These are phyloP conservation scores for Callimorpha dominula DNA, from an alignment of 2,888 invertebrate genomes.

Conservation along the genomic window DNA sequence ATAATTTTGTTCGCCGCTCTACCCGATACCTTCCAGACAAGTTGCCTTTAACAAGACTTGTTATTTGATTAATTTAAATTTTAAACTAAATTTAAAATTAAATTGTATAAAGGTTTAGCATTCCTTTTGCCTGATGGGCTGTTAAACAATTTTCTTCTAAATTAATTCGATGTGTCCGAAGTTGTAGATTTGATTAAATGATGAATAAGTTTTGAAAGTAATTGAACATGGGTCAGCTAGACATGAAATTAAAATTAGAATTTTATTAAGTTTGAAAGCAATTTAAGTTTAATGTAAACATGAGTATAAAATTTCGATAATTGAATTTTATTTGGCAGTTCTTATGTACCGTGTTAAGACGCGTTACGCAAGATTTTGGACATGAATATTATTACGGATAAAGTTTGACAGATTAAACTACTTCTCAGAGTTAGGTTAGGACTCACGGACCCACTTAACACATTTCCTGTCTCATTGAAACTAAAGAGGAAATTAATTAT, in stretches of 20 bases:
- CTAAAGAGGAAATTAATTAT: slow-evolving; percentile 10
- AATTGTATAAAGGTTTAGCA: slow-evolving; percentile 35
- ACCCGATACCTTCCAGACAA: slow-evolving; percentile 24
- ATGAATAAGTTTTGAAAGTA: slow-evolving; percentile 11
- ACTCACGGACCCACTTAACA: neutral
- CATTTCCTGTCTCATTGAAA: slow-evolving; percentile 8
- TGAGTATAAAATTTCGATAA: neutral
- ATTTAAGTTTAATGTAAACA: neutral
- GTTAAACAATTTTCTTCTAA: slow-evolving; percentile 31
- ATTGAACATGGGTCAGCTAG: slow-evolving; percentile 2
- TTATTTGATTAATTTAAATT: slow-evolving; percentile 51
- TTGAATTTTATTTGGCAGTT: neutral
- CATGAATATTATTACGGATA: neutral
- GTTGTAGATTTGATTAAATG: slow-evolving; percentile 24
- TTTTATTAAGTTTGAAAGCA: neutral
- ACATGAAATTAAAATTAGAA: neutral
- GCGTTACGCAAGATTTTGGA: neutral
- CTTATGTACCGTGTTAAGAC: no score
- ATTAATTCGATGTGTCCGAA: slow-evolving; percentile 30
- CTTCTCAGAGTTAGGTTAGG: neutral
- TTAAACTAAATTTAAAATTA: slow-evolving; percentile 37
- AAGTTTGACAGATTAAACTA: neutral
- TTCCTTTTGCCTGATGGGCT: slow-evolving; percentile 31
- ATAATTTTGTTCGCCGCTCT: slow-evolving; percentile 34
- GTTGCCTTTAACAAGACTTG: slow-evolving; percentile 42